Base-by-base conservation (phyloP, 2,797 vertebrate genomes). In the Florisuga fusca region DNA sequence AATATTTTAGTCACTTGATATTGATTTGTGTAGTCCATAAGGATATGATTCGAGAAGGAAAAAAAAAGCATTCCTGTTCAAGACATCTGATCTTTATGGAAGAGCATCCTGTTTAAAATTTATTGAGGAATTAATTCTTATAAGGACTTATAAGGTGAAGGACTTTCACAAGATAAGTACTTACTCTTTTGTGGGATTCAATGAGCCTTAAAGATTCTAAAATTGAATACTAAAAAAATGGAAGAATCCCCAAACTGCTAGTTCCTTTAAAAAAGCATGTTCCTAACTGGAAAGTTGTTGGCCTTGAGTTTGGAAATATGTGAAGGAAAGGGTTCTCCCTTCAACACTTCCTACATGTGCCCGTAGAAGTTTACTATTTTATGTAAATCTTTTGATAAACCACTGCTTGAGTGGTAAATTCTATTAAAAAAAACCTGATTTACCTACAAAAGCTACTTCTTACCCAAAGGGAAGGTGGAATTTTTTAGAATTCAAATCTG, bases 301-400 rank as follows among this genome's bases (percentile, higher is more conserved):
- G 50, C 66, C 88, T 57, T 74, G 36, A 61, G 12, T 87, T 86
- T 87, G 67, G 69, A 82, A 88, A 53, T 71, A 84, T 9, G 25
- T 55, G 62, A 89, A 71, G 53, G 62, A 91, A n/a, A 79, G 66
- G 48, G 18, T 66, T 93, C 16, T 93, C 45, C 63, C 73, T 93
- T 84, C 86, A 94, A 81, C 80, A 81, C 77, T 95, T 94, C 86
- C 77, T 90, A 87, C 84, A 45, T 72, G 68, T 81, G 26, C 51
- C 50, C 45, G 38, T 46, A 64, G n/a, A 84, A 27, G 6, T 64
- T 86, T 73, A 82, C 59, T 79, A 53, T 55, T 84, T 90, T 53
- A 84, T 27, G 23, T 33, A 45, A 58, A 58, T 71, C 73, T 92
- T 21, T 41, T 66, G 64, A 68, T 77, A 89, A 93, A 61, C 14